Base-by-base conservation (phyloP, 2,888 invertebrate genomes). In the Drosophila phalerata region DNA sequence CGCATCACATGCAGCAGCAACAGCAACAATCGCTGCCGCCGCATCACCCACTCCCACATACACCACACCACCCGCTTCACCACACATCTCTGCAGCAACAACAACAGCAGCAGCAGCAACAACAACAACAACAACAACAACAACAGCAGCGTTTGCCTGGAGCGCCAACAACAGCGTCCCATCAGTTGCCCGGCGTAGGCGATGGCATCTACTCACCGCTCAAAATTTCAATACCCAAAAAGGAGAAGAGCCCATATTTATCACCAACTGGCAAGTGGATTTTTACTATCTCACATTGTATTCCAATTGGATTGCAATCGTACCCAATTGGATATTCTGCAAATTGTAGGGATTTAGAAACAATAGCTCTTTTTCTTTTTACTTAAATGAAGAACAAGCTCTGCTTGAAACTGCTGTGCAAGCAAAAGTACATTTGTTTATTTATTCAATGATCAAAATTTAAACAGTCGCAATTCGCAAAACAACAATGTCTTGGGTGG, bases 171-270 rank as follows among this genome's bases (percentile, higher is more conserved):
- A 34, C 62, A 61, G 68, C 55, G 13, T 72, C 90, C n/a, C 91
- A 91, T 70, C 71, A 91, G 60, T 57, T 91, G 63, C 85, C 91
- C 15, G 72, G 66, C 57, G 84, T 64, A 52, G 81, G 87, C 66
- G 92, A 93, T 74, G 93, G 92, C 78, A 92, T 93, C 74, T 93
- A 92, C 81, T 91, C 93, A 70, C 93, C 93, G 75, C 86, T 93
- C 62, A 92, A 93, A 79, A 93, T 93, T 81, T 91, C 93, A 75
- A 93, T 93, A 91, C 93, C 93, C 66, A 92, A 93, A 83, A 91
- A 91, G 76, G 93, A 93, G 61, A 94, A 96, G 90, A 98, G 98
- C 92, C 98, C 98, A 34, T 97, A 97, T 91, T 97, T 97, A 43
- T 98, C 98, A 67, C 98, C 98, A 67, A 98, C 98, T 69, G 98